Evolutionary conservation across 2,113 vertebrate species (phyloP), one percentile per base, ranked within the genome.

Genomic region (Hippocampus abdominalis): DNA sequence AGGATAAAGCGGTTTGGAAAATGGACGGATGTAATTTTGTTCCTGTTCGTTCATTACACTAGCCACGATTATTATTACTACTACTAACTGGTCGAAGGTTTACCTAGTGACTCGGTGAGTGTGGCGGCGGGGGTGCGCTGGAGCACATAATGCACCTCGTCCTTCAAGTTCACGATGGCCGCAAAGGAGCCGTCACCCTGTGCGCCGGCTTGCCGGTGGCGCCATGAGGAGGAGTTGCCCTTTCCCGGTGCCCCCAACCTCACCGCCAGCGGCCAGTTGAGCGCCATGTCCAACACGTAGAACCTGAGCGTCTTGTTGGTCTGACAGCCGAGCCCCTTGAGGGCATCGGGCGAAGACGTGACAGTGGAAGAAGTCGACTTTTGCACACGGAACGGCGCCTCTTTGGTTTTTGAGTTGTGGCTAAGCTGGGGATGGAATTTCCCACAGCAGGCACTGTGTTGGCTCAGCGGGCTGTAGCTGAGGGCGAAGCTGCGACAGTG

Each of bases 291-390:
- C 88, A 99, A 83, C 49, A 98, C 83, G 73, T 98, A 99, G 56
- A 99, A 95, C 82, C 95, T 93, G 83, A 99, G 92, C 27, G 96
- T 99, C 89, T 94, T 95, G 90, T 99, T 99, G 84, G 96, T 97
- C 80, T 91, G 94, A 89, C 96, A 99, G 66, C 90, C 91, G 57
- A 99, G 93, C 77, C 97, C 97, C 0, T 91, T 91, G 89, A 98
- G 84, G 77, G 82, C 46, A 5, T 66, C 87, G 53, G 51, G 79
- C 57, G 42, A 82, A 59, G 61, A 39, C 59, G 63, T 21, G 18
- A 8, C 4, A 8, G 48, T 49, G 4, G 6, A 49, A 21, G 48
- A 8, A 49, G 16, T 70, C 64, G 77, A 73, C 69, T 16, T 65
- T 36, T 53, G 71, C 46, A 51, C 1, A 29, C 75, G 59, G 18